Conservation (phyloP, 2,113 vertebrate species). For the Callionymus lyra region DNA sequence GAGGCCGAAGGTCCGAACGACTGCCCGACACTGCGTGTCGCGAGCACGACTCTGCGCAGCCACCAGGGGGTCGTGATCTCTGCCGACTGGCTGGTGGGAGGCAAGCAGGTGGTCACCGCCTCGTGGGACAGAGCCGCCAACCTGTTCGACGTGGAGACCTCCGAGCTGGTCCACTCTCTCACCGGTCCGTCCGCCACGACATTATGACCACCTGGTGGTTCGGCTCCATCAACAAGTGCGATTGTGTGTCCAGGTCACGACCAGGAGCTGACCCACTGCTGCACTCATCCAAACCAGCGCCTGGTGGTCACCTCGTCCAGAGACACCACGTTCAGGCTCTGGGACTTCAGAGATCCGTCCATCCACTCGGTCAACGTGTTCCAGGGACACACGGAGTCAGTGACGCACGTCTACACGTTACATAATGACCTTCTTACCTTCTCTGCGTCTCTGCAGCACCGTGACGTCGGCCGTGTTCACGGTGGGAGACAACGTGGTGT, state of each 20-base stretch:
- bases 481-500: conserved; percentile 94
- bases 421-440: no score
- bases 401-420: conserved; percentile 24
- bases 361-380: conserved; percentile 99
- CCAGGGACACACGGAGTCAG: conserved; percentile 98
- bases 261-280: conserved; percentile 95
- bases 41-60: conserved; percentile 83
- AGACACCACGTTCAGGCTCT: conserved; percentile 94
- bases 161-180: conserved; percentile 89
- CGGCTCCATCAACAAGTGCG: background rate
- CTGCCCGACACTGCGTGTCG: conserved; percentile 78
- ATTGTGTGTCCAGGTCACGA: conserved; percentile 77
- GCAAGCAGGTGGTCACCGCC: conserved; percentile 89
- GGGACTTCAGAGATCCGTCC: conserved; percentile 98
- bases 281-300: conserved; percentile 91
- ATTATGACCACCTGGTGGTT: no score
- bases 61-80: conserved; percentile 96
- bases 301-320: conserved; percentile 94
- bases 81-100: conserved; percentile 92
- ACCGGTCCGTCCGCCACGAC: conserved; percentile 68
- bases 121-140: conserved; percentile 95
- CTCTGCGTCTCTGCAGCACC: conserved; percentile 67
- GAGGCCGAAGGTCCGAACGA: conserved; percentile 80
- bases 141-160: conserved; percentile 91
- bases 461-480: conserved; percentile 98